Conservation (phyloP, 2,888 invertebrate species). For the Athalia circularis region DNA sequence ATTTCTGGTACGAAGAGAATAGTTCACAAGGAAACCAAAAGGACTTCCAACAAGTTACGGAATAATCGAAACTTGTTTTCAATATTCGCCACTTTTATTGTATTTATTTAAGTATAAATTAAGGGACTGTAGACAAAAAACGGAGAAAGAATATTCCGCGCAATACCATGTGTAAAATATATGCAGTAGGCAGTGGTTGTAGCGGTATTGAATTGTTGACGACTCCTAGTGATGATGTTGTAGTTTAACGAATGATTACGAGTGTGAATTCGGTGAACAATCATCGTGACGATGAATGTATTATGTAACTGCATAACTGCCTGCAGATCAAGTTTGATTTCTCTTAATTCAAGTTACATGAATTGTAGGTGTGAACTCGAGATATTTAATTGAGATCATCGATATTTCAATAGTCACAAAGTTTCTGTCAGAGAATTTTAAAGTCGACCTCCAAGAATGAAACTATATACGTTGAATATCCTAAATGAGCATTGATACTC, state of each 20-base stretch:
- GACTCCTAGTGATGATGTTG: background rate
- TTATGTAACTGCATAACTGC: background rate
- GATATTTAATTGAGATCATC: background rate
- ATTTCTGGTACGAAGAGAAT: too few relatives aligned
- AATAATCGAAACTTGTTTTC: too few relatives aligned
- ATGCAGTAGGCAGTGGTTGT: slow-evolving; percentile 11
- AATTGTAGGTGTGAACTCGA: background rate
- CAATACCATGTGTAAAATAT: background rate
- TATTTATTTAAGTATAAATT: too few relatives aligned
- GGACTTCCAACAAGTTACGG: too few relatives aligned
- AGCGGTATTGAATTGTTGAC: background rate
- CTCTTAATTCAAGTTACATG: background rate
- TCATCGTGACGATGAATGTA: background rate
- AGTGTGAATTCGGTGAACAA: background rate
- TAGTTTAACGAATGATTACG: background rate
- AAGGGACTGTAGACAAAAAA: too few relatives aligned
- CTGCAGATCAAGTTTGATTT: slow-evolving; percentile 5
- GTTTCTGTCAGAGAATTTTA: too few relatives aligned
- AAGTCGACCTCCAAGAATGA: too few relatives aligned
- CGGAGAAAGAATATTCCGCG: too few relatives aligned
- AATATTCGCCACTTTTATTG: too few relatives aligned
- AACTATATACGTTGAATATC: too few relatives aligned
- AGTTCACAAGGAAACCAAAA: too few relatives aligned
- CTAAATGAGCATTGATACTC: too few relatives aligned
- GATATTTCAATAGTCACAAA: background rate